Conservation (phyloP, 2,888 invertebrate genomes). For the Phaonia tiefii region DNA sequence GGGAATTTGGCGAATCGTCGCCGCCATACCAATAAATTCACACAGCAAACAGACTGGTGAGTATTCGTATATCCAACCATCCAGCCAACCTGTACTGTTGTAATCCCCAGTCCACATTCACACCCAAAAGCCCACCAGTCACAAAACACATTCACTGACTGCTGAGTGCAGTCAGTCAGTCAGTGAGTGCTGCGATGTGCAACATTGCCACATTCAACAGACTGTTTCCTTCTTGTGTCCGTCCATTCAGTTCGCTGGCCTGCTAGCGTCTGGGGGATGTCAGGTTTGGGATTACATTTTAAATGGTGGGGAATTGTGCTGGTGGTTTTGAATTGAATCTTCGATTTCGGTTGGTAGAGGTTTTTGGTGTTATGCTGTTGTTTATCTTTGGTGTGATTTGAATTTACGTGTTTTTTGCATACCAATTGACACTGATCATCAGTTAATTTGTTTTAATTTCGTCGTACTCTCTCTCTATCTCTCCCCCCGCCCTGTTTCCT, state of each 20-base stretch:
- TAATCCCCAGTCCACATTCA: constrained; percentile 45
- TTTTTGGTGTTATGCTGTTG: constrained; percentile 24
- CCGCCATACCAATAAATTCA: constrained; percentile 50
- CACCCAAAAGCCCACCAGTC: constrained; percentile 4
- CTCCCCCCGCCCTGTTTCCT: neutral
- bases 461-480: constrained; percentile 40
- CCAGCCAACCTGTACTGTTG: constrained; percentile 60
- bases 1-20: constrained; percentile 41
- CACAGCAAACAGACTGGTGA: constrained; percentile 28
- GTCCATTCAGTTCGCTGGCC: constrained; percentile 12
- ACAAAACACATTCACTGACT: neutral
- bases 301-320: constrained; percentile 17
- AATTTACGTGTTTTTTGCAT: constrained; percentile 77
- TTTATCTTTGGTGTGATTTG: constrained; percentile 62
- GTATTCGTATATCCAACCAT: neutral
- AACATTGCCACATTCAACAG: constrained; percentile 33
- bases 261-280: neutral
- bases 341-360: constrained; percentile 6
- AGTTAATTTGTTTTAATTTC: constrained; percentile 76
- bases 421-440: constrained; percentile 79
- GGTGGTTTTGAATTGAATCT: constrained; percentile 28
- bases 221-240: constrained; percentile 49
- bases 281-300: constrained; percentile 5
- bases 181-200: no score
- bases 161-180: no score